Evolutionary conservation across 2,113 vertebrate species (phyloP), one percentile per base, ranked within the genome.

Genomic region (Mormyrus lacerda): DNA sequence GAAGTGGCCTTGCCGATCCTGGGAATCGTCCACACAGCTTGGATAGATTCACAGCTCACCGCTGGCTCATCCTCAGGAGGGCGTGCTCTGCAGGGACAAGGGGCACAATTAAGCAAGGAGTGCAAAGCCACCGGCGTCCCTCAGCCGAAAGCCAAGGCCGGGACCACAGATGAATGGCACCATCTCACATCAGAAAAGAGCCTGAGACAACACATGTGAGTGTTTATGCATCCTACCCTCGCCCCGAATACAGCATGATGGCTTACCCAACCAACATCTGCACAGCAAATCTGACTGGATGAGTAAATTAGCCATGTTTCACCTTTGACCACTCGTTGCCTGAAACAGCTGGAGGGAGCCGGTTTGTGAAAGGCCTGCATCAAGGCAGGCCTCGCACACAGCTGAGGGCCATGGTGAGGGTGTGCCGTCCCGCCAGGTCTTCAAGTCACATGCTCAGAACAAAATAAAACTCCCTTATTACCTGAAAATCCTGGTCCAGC

Each of bases 291-390:
- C 93, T 95, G 94, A 95, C 94, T 96, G 95, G 96, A 95, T 96
- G 95, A 96, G 96, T 96, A 96, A 95, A 96, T 96, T 96, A 96
- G 95, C 94, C 91, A 91, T 94, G 95, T 94, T 96, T 96, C 94
- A 96, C 96, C 95, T 90, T 50, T 91, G 94, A 95, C 95, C 94
- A 92, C 89, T 91, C 1, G 11, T 13, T 31, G 31, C 31, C 27
- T 39, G 83, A 91, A 91, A 93, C 91, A 91, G 92, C 88, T 92
- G 93, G 88, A 92, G 92, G 93, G 94, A 94, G 92, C 61, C 69
- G 92, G 92, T 92, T 91, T 91, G 94, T 94, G 93, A 9, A 1
- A 88, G 94, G 95, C 95, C 95, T 94, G 95, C 92, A 11, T 27
- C 61, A 3, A n/a, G 61, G 61, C n/a, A 1, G 61, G 9, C 8